Evolutionary conservation across 2,888 invertebrate species (phyloP).

Genomic region (Archips xylosteana): DNA sequence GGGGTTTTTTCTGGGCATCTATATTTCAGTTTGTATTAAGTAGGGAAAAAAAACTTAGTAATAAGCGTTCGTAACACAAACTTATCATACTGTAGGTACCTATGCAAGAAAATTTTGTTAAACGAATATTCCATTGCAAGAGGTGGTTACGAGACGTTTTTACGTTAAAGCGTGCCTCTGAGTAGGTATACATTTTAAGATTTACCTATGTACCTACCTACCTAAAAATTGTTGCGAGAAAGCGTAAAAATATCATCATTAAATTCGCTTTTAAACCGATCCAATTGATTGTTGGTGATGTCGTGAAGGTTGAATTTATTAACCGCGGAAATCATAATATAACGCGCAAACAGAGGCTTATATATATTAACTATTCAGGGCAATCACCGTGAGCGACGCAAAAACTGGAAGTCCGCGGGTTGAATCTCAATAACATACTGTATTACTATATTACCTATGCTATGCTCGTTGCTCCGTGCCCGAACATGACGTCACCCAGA

Average conservation of each 20-base stretch:
- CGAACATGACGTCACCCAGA: slow-evolving; percentile 77
- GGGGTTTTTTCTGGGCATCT: too few relatives aligned
- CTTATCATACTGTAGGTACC: too few relatives aligned
- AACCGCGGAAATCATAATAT: slow-evolving; percentile 17
- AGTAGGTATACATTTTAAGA: too few relatives aligned
- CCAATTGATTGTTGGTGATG: neutral
- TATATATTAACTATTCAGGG: slow-evolving; percentile 50
- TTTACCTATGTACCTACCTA: too few relatives aligned
- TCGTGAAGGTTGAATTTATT: slow-evolving; percentile 5
- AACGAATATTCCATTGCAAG: too few relatives aligned
- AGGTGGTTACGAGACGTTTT: too few relatives aligned
- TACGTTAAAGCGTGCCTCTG: too few relatives aligned
- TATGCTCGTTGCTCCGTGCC: slow-evolving; percentile 49
- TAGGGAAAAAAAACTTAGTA: too few relatives aligned
- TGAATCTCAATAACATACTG: slow-evolving; percentile 71
- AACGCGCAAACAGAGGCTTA: slow-evolving; percentile 39
- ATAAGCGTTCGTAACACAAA: too few relatives aligned
- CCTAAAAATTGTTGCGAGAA: neutral
- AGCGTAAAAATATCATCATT: neutral
- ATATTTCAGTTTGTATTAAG: too few relatives aligned
- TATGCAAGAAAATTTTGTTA: too few relatives aligned
- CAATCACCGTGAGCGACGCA: slow-evolving; percentile 58
- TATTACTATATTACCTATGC: slow-evolving; percentile 59
- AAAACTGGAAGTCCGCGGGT: slow-evolving; percentile 70
- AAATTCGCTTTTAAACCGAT: neutral